Evolutionary conservation across 1,140 invertebrate genomes (phyloP).

Genomic region (Drosophila kikkawai): DNA sequence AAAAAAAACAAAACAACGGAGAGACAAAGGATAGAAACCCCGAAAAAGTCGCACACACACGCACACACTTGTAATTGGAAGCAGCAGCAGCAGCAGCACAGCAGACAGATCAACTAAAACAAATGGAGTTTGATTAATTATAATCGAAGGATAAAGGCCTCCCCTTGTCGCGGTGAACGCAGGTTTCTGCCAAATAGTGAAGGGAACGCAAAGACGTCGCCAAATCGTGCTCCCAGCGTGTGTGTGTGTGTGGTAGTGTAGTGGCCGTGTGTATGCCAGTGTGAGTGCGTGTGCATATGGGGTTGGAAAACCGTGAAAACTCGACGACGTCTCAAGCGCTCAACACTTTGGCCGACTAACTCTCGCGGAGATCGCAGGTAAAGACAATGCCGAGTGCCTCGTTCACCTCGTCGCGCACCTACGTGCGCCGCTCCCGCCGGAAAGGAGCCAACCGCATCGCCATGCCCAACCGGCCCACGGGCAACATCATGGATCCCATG

Average conservation of each 20-base stretch:
- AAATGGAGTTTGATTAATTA: slow-evolving; percentile 54
- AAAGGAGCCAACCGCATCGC: slow-evolving; percentile 94
- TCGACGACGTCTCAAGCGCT: slow-evolving; percentile 35
- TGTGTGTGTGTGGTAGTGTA: slow-evolving; percentile 40
- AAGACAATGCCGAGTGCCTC: slow-evolving; percentile 95
- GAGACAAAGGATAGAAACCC: slow-evolving; percentile 82
- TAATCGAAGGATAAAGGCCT: slow-evolving; percentile 16
- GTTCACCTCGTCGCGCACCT: slow-evolving; percentile 94
- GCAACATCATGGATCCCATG: slow-evolving; percentile 83
- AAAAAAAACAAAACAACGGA: slow-evolving; percentile 82
- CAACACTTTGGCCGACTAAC: slow-evolving; percentile 36
- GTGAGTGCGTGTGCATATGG: slow-evolving; percentile 72
- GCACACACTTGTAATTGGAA: slow-evolving; percentile 67
- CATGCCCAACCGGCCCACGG: slow-evolving; percentile 91
- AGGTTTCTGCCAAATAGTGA: slow-evolving; percentile 44
- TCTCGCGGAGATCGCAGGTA: slow-evolving; percentile 40
- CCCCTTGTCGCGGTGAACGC: not conserved
- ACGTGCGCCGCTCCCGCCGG: slow-evolving; percentile 91
- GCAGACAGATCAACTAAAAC: slow-evolving; percentile 58
- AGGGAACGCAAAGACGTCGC: slow-evolving; percentile 58
- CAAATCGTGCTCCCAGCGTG: slow-evolving; percentile 39
- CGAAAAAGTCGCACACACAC: slow-evolving; percentile 65
- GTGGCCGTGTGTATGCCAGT: slow-evolving; percentile 55
- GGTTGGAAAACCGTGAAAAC: slow-evolving; percentile 77
- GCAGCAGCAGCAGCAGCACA: slow-evolving; percentile 32